Evolutionary conservation across 2,113 vertebrate species (phyloP).

Genomic region (Aviceda subcristata): DNA sequence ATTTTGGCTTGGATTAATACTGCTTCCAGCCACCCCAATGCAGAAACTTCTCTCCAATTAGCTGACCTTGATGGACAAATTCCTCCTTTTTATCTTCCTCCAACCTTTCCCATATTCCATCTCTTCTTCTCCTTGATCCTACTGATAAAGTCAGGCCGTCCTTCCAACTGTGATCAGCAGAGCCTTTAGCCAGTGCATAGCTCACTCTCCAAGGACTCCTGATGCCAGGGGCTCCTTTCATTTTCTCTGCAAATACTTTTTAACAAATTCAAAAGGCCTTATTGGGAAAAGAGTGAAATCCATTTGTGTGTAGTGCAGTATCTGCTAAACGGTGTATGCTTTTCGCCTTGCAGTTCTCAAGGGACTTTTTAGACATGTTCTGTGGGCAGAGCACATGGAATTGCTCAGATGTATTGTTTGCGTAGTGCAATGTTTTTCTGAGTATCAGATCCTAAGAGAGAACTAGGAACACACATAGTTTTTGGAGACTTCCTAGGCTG

Average conservation of each 20-base stretch:
- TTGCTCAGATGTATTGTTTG: conserved; percentile 12
- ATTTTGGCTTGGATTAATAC: conserved; percentile 32
- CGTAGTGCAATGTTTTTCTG: not conserved
- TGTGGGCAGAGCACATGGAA: not conserved
- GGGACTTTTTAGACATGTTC: conserved; percentile 7
- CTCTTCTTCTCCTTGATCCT: conserved; percentile 63
- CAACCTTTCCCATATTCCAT: conserved; percentile 59
- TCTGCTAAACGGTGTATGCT: not conserved
- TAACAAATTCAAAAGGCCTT: conserved; percentile 48
- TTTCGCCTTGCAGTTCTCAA: not conserved
- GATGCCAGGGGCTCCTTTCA: conserved; percentile 57
- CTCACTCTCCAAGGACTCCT: conserved; percentile 43
- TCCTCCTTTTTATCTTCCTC: conserved; percentile 60
- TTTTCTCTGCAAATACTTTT: conserved; percentile 61
- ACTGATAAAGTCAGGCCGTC: conserved; percentile 57
- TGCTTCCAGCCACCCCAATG: not conserved
- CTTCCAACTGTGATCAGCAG: conserved; percentile 58
- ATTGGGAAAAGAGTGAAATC: conserved; percentile 27
- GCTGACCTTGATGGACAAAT: conserved; percentile 55
- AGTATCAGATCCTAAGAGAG: not conserved
- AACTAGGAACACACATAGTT: not conserved
- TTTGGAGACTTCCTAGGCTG: not conserved
- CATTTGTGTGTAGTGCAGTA: conserved; percentile 17
- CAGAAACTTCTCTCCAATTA: conserved; percentile 40
- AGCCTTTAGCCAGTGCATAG: conserved; percentile 54